Percentiles rank a stretch among this genome's conserved stretches.
phyloP scores from a whole-genome alignment of 30 jellyfish, hydroid and myxozoan genomes.

The Catostylus mosaicus region DNA sequence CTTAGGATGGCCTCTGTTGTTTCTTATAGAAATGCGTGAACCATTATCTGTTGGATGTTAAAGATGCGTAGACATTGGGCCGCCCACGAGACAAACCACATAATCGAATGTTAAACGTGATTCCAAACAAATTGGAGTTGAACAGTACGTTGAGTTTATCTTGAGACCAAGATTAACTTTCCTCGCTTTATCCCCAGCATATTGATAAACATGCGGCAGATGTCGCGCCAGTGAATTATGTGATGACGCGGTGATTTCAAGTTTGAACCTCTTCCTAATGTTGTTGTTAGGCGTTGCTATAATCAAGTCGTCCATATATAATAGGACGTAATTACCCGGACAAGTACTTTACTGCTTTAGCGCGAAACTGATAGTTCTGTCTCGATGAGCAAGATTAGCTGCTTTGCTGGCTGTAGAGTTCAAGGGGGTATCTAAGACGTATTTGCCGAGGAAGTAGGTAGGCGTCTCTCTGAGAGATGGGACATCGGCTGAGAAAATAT shows the following conservation, averaged over 20 bases:
- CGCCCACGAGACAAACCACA: slow-evolving; percentile 25
- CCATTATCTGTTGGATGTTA: no score
- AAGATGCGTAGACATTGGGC: neutral
- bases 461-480: no score
- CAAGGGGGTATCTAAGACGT: no score
- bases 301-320: neutral
- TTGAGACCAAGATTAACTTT: slow-evolving; percentile 13
- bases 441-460: no score
- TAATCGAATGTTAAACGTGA: slow-evolving; percentile 10
- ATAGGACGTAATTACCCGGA: neutral
- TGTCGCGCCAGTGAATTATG: slow-evolving; percentile 6
- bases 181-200: neutral
- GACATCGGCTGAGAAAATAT: no score
- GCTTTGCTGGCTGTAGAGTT: no score
- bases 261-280: neutral
- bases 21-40: no score
- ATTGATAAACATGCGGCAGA: neutral
- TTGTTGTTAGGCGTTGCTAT: neutral
- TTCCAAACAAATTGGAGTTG: slow-evolving; percentile 1
- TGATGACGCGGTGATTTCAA: neutral
- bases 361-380: neutral
- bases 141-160: neutral
- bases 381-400: no score
- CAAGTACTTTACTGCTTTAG: neutral
- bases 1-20: no score